Base-by-base conservation (phyloP, 2,113 vertebrate genomes). In the Leptocoma aspasia region DNA sequence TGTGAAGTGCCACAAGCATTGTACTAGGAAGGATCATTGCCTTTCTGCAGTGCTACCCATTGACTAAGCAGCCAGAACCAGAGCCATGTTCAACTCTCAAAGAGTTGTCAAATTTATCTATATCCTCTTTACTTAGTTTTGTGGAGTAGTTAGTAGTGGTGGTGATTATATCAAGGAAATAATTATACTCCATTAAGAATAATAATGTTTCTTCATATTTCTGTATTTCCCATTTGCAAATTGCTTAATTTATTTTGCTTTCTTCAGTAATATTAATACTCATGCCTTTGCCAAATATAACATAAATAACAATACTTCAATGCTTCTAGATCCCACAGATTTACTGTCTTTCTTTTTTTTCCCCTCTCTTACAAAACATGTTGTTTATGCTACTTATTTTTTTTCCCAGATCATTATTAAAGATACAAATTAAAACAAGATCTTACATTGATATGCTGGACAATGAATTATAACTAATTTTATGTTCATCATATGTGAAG, bases 31-130 rank as follows among this genome's bases (percentile, higher is more conserved):
- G 16, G 30, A 52, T 77, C 15, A 17, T 10, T 53, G 28, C 10
- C 16, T 21, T 76, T 77, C 59, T 65, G 42, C 37, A 37, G 6
- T 60, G 17, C 15, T 70, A 56, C 30, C 20, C 64, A 60, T 14
- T 21, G 42, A 39, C 24, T 45, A 19, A 33, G 6, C 16, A 73
- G n/a, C 3, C 53, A 91, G 82, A 83, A 65, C 22, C 31, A 71
- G 42, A 89, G 5, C 3, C 0, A 0, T 52, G 57, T 33, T 72
- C 37, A 72, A 14, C 1, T 20, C 13, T 23, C 8, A 7, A 45
- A 86, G 41, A 52, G 19, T 1, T 57, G 18, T 42, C 14, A 78
- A 81, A 69, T 22, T 5, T 13, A 7, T 53, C 42, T 69, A 31
- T 28, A 26, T 1, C 2, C 23, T 56, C 6, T 50, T 79, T 50